A percentile compares a stretch with the other conserved stretches of the same genome.
Conservation (phyloP, 2,888 invertebrate species). For the Lochmaea crataegi region DNA sequence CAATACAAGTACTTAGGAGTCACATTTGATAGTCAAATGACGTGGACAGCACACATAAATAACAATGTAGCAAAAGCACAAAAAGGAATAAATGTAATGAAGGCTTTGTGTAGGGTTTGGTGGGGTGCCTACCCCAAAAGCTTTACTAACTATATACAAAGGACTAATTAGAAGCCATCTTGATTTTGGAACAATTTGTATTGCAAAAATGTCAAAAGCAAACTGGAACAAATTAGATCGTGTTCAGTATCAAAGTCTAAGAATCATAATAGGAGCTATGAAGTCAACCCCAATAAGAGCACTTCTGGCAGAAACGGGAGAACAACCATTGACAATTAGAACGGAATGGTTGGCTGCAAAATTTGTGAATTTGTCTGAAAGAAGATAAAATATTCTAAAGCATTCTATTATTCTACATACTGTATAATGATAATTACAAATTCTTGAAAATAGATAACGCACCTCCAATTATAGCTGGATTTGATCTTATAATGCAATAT, state of each 20-base stretch:
- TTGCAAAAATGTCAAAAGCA: constrained; percentile 20
- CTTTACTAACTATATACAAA: constrained; percentile 26
- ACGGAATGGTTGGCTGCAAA: constrained; percentile 24
- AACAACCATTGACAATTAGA: constrained; percentile 16
- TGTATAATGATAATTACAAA: too few species aligned
- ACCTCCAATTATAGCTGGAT: too few species aligned
- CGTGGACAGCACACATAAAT: constrained; percentile 34
- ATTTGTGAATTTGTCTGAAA: neutral
- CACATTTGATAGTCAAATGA: constrained; percentile 22
- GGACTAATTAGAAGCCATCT: constrained; percentile 34
- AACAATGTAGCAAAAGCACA: constrained; percentile 20
- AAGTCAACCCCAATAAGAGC: constrained; percentile 31
- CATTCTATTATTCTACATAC: neutral
- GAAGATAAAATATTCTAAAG: neutral
- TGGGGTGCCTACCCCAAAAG: constrained; percentile 36
- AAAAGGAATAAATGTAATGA: constrained; percentile 36
- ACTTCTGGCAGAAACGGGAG: constrained; percentile 25
- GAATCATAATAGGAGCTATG: constrained; percentile 32
- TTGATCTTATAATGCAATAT: too few species aligned
- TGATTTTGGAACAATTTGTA: constrained; percentile 25
- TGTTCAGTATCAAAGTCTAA: constrained; percentile 20
- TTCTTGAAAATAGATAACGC: too few species aligned
- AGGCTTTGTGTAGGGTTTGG: constrained; percentile 32
- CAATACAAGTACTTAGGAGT: constrained; percentile 38
- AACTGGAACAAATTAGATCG: constrained; percentile 18